Percentiles rank a stretch among this genome's conserved stretches.
These are phyloP conservation scores for Eugnorisma glareosa DNA, from an alignment of 2,888 invertebrate species.

Conservation along the genomic window DNA sequence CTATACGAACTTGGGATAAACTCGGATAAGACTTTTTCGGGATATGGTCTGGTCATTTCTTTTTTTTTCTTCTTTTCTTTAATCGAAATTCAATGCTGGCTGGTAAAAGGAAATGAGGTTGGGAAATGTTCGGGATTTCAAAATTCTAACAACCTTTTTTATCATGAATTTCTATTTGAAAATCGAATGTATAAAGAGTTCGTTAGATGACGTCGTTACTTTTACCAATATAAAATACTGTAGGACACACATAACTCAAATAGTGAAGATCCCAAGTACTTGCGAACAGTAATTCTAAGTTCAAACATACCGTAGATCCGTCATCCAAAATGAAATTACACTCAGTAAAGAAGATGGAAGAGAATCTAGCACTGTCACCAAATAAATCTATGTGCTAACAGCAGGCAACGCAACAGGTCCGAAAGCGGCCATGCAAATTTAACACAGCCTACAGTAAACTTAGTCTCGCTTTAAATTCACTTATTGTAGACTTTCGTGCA, in stretches of 20 bases:
- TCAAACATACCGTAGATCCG: not conserved
- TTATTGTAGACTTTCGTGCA: constrained; percentile 38
- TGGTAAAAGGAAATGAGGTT: not conserved
- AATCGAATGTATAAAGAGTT: not conserved
- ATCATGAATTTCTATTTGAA: not conserved
- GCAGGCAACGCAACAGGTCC: constrained; percentile 66
- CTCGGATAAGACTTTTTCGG: constrained; percentile 85
- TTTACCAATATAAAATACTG: not conserved
- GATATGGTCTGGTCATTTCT: constrained; percentile 64
- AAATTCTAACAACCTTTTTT: not conserved
- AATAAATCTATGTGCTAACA: constrained; percentile 61
- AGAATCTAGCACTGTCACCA: constrained; percentile 53
- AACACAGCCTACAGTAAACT: constrained; percentile 63
- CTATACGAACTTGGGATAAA: constrained; percentile 81
- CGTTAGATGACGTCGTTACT: not conserved
- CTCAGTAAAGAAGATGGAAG: constrained; percentile 40
- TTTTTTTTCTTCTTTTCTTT: constrained; percentile 2
- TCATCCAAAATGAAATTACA: constrained; percentile 28
- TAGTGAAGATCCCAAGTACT: no score
- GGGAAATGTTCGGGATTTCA: not conserved
- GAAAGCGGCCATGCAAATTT: constrained; percentile 60
- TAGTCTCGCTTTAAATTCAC: constrained; percentile 47
- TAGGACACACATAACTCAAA: not conserved
- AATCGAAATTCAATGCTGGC: constrained; percentile 28
- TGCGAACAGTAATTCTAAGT: not conserved